Evolutionary conservation across 2,797 vertebrate genomes (phyloP), one percentile per base, ranked within the genome.

Genomic region (Argya squamiceps): DNA sequence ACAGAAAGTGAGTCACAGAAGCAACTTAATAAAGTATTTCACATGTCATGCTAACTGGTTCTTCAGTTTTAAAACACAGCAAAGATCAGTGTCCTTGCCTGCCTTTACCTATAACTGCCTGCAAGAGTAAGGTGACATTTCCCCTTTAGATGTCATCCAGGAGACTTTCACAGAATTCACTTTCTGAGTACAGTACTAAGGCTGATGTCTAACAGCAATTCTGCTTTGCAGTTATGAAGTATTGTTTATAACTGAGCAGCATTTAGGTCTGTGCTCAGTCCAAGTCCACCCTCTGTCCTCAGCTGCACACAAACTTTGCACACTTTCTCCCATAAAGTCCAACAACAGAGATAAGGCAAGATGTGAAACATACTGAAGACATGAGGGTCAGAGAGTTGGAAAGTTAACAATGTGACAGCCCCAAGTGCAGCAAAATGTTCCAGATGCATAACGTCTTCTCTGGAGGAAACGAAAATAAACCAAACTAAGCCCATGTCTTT

Each of bases 31-130:
- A 32, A 24, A 24, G 6, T 6, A 10, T 80, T 88, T 71, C 15
- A 22, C 3, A 0, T 0, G 1, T 30, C 34, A 9, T 6, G 0
- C 14, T 43, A 9, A 5, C 2, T 17, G 4, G 5, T 21, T 70
- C 21, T 47, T 34, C 44, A 26, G 7, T 50, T 79, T 62, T 22
- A 70, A 77, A 68, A 22, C 9, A 2, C 8, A 12, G 19, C 15
- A 11, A 36, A 65, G 13, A 29, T 37, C 41, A 32, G 10, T 29
- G 41, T 22, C 24, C 34, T n/a, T 29, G 3, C 18, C 68, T 39
- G 41, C 6, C 2, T 80, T 67, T 60, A 21, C 15, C 64, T 65
- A 2, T 0, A 50, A 18, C 27, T 53, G 14, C 46, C 50, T 41
- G 6, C n/a, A 87, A 73, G 65, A 82, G 4, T 34, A 30, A 64